phyloP scores from a whole-genome alignment of 2,113 vertebrate species.

The Bubo blakistoni region DNA sequence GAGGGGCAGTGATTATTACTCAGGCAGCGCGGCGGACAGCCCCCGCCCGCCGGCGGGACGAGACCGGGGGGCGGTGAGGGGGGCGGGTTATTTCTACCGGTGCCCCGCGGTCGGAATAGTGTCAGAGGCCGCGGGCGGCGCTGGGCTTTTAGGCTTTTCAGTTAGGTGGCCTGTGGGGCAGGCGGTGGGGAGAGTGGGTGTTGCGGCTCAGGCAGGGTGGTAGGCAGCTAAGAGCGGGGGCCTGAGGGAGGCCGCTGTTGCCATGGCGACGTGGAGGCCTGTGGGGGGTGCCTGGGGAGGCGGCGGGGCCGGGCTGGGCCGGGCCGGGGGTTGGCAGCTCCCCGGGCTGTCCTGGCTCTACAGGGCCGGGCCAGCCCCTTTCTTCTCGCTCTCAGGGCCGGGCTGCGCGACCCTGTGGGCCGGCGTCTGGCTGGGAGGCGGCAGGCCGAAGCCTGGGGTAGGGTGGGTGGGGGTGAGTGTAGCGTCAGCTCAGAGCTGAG shows the following conservation, averaged over 20 bases:
- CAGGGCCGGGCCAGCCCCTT: neutral
- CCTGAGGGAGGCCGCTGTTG: neutral
- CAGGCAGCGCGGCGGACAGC: neutral
- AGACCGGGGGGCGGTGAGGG: no score
- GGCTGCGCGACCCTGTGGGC: no score
- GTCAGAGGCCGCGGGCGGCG: rapidly evolving
- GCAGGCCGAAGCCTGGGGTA: neutral
- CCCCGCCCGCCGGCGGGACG: no score
- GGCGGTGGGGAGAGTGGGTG: neutral
- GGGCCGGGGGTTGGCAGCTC: neutral
- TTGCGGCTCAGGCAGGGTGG: neutral
- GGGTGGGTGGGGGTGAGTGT: neutral
- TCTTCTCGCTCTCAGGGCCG: no score
- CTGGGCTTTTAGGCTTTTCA: no score
- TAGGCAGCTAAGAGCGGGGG: neutral
- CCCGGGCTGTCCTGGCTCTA: rapidly evolving
- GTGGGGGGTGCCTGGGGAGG: neutral
- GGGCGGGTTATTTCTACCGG: rapidly evolving
- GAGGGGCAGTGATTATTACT: neutral
- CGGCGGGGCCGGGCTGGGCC: no score
- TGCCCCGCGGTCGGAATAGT: rapidly evolving
- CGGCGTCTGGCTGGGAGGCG: neutral
- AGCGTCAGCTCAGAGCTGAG: neutral
- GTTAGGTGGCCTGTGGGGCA: neutral
- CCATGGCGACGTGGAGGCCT: neutral